Conservation (phyloP, 1,140 invertebrate genomes). For the Drosophila tropicalis region DNA sequence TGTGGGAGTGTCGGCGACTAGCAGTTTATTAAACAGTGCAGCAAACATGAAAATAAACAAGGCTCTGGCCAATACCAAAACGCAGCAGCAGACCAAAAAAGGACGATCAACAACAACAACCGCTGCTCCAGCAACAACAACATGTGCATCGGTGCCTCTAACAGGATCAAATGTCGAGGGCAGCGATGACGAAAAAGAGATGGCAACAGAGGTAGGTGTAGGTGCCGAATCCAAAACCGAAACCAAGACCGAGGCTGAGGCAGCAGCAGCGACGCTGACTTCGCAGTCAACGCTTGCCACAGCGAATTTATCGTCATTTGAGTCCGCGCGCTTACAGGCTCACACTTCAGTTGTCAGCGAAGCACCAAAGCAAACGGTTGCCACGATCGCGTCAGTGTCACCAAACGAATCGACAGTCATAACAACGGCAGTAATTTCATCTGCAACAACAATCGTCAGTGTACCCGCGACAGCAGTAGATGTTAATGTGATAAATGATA, state of each 20-base stretch:
- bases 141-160: constrained; percentile 31
- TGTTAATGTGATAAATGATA: constrained; percentile 65
- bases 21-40: constrained; percentile 63
- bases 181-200: constrained; percentile 53
- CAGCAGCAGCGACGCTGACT: constrained; percentile 40
- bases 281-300: constrained; percentile 37
- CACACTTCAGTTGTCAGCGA: constrained; percentile 79
- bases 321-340: constrained; percentile 68
- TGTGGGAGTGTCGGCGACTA: constrained; percentile 17
- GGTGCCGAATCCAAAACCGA: constrained; percentile 27
- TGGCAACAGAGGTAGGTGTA: constrained; percentile 47
- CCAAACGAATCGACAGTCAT: constrained; percentile 35
- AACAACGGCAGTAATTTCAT: constrained; percentile 25
- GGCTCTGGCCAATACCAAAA: constrained; percentile 64
- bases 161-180: constrained; percentile 43
- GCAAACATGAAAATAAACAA: constrained; percentile 76
- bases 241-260: constrained; percentile 24
- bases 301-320: constrained; percentile 76
- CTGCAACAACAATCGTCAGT: constrained; percentile 24
- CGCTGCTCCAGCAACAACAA: constrained; percentile 18
- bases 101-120: constrained; percentile 34
- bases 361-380: constrained; percentile 77
- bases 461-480: constrained; percentile 18
- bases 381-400: constrained; percentile 38
- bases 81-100: constrained; percentile 39